Conservation (phyloP, 37 sponge, comb jelly and placozoan species). For the Halichondria panicea region DNA sequence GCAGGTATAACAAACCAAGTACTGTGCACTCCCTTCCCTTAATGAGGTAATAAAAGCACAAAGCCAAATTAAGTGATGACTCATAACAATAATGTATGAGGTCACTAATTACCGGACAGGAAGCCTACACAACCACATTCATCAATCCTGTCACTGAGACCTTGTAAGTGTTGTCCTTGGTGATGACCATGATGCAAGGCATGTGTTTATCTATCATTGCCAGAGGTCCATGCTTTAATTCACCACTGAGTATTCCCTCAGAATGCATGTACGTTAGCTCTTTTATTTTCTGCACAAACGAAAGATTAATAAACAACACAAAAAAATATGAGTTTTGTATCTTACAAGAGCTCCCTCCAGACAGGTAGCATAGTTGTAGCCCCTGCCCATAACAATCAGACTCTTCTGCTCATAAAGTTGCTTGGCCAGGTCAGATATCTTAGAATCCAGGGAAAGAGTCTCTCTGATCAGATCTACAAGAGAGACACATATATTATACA, state of each 20-base stretch:
- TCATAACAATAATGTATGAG: too few relatives aligned
- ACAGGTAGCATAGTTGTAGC: conserved; percentile 98
- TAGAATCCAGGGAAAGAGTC: conserved; percentile 70
- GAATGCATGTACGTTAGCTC: conserved; percentile 95
- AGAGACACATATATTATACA: not conserved
- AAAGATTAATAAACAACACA: not conserved
- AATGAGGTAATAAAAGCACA: too few relatives aligned
- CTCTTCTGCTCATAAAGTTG: conserved; percentile 91
- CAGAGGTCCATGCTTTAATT: conserved; percentile 98
- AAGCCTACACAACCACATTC: not conserved
- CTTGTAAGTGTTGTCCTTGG: conserved; percentile 86
- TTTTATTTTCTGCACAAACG: conserved; percentile 81
- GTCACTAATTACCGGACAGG: not conserved
- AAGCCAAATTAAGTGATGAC: too few relatives aligned
- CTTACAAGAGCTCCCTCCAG: conserved; percentile 97
- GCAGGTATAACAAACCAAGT: too few relatives aligned
- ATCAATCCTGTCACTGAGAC: too few relatives aligned
- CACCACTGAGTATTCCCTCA: conserved; percentile 96
- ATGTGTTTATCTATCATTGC: conserved; percentile 97
- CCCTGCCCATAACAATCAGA: conserved; percentile 96
- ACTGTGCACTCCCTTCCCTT: too few relatives aligned
- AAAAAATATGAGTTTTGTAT: not conserved
- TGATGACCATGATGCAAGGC: conserved; percentile 95
- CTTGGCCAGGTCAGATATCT: conserved; percentile 77
- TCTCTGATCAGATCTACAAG: conserved; percentile 77